These are phyloP conservation scores for Cassiopea xamachana DNA, from an alignment of 30 jellyfish, hydroid and myxozoan species.

Conservation along the genomic window DNA sequence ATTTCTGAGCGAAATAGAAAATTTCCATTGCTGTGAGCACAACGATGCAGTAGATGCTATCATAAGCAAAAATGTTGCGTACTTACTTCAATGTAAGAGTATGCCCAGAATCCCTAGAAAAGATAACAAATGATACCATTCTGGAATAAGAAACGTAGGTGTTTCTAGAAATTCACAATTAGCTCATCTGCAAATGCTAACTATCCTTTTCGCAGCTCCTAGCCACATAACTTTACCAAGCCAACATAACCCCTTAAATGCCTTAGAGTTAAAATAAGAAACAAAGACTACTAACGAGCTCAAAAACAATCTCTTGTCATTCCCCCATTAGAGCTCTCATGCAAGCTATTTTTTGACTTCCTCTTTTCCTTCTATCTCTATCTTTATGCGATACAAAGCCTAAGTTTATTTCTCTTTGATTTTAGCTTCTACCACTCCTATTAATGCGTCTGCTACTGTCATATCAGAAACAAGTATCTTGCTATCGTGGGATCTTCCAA, in stretches of 20 bases:
- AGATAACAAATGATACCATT: no score
- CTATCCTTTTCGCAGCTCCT: no score
- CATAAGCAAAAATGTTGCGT: no score
- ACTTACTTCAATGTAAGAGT: no score
- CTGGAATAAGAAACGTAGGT: no score
- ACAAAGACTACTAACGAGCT: no score
- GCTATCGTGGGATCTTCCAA: constrained; percentile 58
- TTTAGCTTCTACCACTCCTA: constrained; percentile 56
- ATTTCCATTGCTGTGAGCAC: background rate
- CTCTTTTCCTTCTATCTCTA: background rate
- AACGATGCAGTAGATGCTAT: no score
- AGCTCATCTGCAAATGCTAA: no score
- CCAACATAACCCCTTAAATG: background rate
- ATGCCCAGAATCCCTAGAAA: no score
- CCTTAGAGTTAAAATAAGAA: no score
- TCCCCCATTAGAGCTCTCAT: background rate
- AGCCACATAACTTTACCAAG: background rate
- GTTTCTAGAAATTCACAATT: no score
- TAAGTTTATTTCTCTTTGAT: background rate
- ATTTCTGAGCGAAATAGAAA: background rate
- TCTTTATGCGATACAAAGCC: background rate
- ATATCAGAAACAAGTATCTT: constrained; percentile 30
- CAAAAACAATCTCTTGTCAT: background rate
- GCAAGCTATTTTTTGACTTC: background rate
- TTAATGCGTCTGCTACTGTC: constrained; percentile 4